Base-by-base conservation (phyloP, 2,113 vertebrate genomes). In the Sclerurus mexicanus region DNA sequence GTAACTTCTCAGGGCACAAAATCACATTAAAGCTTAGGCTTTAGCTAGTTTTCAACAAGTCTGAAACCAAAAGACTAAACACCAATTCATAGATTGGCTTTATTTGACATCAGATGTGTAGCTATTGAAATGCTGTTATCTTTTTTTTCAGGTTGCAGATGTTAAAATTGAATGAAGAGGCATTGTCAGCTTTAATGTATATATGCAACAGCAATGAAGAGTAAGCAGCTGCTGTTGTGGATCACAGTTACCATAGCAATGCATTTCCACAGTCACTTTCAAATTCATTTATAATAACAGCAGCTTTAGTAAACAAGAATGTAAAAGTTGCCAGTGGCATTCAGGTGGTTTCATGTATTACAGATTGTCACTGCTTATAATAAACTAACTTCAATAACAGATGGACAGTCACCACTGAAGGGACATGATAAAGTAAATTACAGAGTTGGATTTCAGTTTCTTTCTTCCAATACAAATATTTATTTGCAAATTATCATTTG, bases 241-340 rank as follows among this genome's bases (percentile, higher is more conserved):
- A 55, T 95, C 75, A 66, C 4, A 68, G 97, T 97, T 97, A 91
- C 96, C 96, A 97, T 96, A 96, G 96, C 90, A 97, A 97, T 97
- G 58, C 79, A 84, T 89, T 93, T 49, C 84, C 86, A 86, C 31
- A 96, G 90, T 77, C 75, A 92, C 85, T 91, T 86, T 67, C 47
- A 89, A 78, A 90, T 77, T 92, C 56, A 85, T 93, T 97, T 96
- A 71, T 84, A 89, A 93, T 80, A 91, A 82, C 23, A 90, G 49
- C 0, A 5, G n/a, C 53, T 95, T 95, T 73, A 60, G 59, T 67
- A 85, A 96, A 96, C 75, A 84, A 83, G 37, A 91, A 84, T 81
- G 35, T 30, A 89, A 52, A 93, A 96, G 75, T 90, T 91, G 67
- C 63, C 86, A 76, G 15, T 28, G 75, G 56, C 42, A 68, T 82